Evolutionary conservation across 2,888 invertebrate genomes (phyloP).

Genomic region (Lypha dubia): DNA sequence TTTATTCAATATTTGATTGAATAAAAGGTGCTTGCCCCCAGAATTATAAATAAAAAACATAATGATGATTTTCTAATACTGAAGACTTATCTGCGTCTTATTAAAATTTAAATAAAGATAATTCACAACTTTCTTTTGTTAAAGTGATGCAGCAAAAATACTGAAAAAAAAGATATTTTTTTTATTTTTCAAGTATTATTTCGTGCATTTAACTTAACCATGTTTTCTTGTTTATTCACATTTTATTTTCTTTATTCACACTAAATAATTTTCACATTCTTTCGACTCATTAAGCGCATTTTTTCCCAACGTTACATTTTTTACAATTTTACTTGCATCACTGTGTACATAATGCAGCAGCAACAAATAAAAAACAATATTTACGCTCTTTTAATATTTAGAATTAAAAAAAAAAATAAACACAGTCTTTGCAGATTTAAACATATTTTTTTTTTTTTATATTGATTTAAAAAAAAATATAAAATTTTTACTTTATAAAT

Average conservation of each 20-base stretch:
- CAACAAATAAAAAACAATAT: neutral
- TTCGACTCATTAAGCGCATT: neutral
- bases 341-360: neutral
- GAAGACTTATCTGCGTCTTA: no score
- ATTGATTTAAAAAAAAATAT: no score
- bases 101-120: no score
- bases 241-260: neutral
- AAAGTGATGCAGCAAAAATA: no score
- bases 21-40: no score
- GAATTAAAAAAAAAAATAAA: neutral
- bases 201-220: neutral
- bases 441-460: no score
- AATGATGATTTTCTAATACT: no score
- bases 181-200: neutral
- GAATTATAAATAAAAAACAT: no score
- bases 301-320: neutral
- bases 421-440: neutral
- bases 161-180: neutral
- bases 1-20: no score
- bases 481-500: no score
- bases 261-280: neutral
- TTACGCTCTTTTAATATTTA: neutral
- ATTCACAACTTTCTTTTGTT: no score
- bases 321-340: neutral
- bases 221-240: neutral